Conservation (phyloP, 2,113 vertebrate species). For the Chroicocephalus ridibundus region DNA sequence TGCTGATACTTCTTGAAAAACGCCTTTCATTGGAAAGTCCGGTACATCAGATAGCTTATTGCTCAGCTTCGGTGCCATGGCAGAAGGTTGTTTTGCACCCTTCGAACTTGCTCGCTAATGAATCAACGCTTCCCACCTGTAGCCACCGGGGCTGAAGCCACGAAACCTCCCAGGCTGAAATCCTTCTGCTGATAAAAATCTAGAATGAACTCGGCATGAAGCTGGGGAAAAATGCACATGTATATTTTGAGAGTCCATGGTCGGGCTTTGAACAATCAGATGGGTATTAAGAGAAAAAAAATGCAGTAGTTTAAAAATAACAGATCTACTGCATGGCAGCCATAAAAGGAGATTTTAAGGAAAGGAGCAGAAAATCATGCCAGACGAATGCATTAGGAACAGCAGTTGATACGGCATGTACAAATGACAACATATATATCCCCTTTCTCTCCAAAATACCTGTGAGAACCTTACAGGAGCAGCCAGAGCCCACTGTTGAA, state of each 20-base stretch:
- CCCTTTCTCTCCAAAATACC: not conserved
- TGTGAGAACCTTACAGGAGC: not conserved
- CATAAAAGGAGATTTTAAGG: conserved; percentile 62
- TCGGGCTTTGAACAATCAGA: conserved; percentile 47
- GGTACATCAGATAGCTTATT: not conserved
- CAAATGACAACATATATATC: conserved; percentile 11
- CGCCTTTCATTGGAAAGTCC: conserved; percentile 1
- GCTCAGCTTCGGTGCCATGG: not conserved
- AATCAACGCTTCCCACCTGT: conserved; percentile 47
- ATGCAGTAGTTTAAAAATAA: conserved; percentile 54
- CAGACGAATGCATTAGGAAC: not conserved
- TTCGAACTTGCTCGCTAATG: not conserved
- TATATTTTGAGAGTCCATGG: conserved; percentile 56
- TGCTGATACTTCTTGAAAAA: conserved; percentile 20
- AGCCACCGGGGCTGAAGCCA: not conserved
- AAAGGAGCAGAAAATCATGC: conserved; percentile 45
- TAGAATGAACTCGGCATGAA: conserved; percentile 10
- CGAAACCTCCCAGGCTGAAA: conserved; percentile 5
- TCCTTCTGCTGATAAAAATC: conserved; percentile 55
- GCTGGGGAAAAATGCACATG: conserved; percentile 32
- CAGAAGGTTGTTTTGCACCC: conserved; percentile 27
- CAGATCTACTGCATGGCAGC: conserved; percentile 36
- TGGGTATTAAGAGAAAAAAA: conserved; percentile 46
- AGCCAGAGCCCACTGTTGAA: not conserved
- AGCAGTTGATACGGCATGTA: not conserved